These are phyloP conservation scores for Scolopax mira DNA, from an alignment of 2,113 vertebrate genomes.

Conservation along the genomic window DNA sequence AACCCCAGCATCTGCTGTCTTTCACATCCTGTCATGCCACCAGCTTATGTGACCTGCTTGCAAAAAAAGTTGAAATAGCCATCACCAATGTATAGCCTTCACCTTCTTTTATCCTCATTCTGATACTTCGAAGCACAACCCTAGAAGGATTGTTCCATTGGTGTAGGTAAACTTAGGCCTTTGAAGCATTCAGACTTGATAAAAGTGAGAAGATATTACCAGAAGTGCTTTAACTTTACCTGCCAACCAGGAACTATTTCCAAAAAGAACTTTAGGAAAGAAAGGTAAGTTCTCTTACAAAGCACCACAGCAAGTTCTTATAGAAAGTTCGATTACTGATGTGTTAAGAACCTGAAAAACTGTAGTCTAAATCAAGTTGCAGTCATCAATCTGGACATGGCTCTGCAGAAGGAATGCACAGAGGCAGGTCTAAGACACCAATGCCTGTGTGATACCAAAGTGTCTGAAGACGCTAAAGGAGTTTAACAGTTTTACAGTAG, in stretches of 20 bases:
- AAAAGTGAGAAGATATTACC: background rate
- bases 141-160: background rate
- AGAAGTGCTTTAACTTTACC: background rate
- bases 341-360: background rate
- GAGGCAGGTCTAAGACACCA: background rate
- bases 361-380: background rate
- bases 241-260: background rate
- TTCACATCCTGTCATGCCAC: background rate
- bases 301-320: background rate
- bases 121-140: background rate
- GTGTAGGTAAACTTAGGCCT: background rate
- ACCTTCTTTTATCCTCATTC: background rate
- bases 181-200: background rate
- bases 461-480: background rate
- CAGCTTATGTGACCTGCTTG: background rate
- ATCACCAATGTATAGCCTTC: background rate
- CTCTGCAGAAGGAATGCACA: background rate
- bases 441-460: background rate
- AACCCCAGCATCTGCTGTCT: fast-evolving
- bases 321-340: background rate
- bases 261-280: background rate
- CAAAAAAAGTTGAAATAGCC: background rate
- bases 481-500: background rate
- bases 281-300: background rate
- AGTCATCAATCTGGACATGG: background rate